These are phyloP conservation scores for Papilio xuthus DNA, from an alignment of 1,140 invertebrate species.

Conservation along the genomic window DNA sequence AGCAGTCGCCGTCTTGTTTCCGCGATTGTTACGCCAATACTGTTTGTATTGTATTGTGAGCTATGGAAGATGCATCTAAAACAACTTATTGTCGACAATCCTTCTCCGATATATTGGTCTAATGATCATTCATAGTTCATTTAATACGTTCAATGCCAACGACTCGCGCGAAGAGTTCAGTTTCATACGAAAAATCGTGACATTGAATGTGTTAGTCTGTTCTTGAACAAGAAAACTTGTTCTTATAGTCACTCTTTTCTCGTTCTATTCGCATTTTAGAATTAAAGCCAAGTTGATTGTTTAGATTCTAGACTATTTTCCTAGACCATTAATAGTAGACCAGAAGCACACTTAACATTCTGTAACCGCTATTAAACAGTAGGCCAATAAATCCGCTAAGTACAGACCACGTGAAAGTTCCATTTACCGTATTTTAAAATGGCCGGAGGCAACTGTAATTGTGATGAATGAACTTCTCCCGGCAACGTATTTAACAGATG, in stretches of 20 bases:
- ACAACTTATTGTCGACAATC: background rate
- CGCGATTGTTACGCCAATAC: constrained; percentile 37
- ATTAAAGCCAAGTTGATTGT: background rate
- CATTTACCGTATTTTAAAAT: constrained; percentile 32
- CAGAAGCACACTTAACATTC: background rate
- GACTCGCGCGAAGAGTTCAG: no score
- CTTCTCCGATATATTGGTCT: background rate
- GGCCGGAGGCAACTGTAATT: constrained; percentile 23
- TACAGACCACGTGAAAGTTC: constrained; percentile 21
- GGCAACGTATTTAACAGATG: constrained; percentile 27
- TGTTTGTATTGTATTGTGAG: background rate
- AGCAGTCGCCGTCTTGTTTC: constrained; percentile 38
- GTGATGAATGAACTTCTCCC: constrained; percentile 27
- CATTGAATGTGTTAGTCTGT: no score
- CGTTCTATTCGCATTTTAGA: no score
- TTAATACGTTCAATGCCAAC: no score
- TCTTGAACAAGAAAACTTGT: no score
- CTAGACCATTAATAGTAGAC: background rate
- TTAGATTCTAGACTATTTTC: background rate
- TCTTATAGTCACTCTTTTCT: no score
- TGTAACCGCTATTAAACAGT: constrained; percentile 24
- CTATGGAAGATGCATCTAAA: background rate
- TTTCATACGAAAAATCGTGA: no score
- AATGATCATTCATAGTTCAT: background rate
- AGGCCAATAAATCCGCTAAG: constrained; percentile 29